Base-by-base conservation (phyloP, 2,797 vertebrate species). In the Agapornis canus region DNA sequence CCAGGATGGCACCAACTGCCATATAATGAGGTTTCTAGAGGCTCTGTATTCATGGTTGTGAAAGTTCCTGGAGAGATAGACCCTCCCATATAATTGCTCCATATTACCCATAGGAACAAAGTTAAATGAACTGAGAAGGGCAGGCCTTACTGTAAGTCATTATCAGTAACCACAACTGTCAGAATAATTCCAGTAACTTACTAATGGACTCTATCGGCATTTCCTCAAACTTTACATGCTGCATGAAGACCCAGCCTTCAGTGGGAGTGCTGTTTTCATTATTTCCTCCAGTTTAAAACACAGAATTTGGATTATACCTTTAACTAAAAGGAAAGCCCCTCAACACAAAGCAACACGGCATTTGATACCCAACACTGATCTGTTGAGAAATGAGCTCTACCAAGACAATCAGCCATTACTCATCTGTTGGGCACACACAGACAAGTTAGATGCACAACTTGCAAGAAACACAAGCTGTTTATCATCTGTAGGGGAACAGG, bases 131-230 rank as follows among this genome's bases (percentile, higher is more conserved):
- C 32, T 23, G 87, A 89, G 90, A 35, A 78, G 73, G 76, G 91
- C 81, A 91, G 90, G 92, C 82, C 94, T 98, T 98, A 97, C 97
- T 95, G 96, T 92, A 98, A 98, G 93, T 87, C 96, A 97, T 98
- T 97, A 97, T 77, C 95, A 96, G 94, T 88, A 96, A 97, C 94
- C 95, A 95, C 97, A 97, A 92, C 91, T 93, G 97, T 97, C 97
- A 95, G 95, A 96, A 97, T 92, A 90, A 96, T 97, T 97, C 96
- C 96, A 96, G 97, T 97, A 98, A 98, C 89, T 86, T 85, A 95
- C 95, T 98, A 98, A 98, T 98, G 98, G 97, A 96, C 95, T 92
- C 21, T 17, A 69, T 94, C 64, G 86, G 91, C 90, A 75, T 95
- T 86, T 90, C 90, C 85, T 91, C 82, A 77, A 26, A 71, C 69